These are phyloP conservation scores for Chelidonichthys spinosus DNA, from an alignment of 2,797 vertebrate genomes.

Conservation along the genomic window DNA sequence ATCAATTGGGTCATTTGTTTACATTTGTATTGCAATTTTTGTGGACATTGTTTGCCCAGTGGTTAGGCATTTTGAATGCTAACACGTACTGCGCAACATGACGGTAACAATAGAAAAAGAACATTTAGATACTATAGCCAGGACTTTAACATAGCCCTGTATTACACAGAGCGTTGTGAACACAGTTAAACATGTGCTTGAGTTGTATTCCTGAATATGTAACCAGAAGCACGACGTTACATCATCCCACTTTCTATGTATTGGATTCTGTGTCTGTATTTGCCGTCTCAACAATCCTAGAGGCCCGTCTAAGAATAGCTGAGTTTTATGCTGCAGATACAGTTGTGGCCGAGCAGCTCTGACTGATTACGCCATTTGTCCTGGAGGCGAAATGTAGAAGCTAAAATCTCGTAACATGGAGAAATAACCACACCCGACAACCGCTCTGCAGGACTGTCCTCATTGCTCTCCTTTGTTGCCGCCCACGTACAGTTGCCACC, in stretches of 20 bases:
- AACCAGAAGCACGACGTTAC: background rate
- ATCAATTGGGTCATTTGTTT: background rate
- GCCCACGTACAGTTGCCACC: background rate
- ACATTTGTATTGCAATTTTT: background rate
- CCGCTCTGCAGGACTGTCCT: constrained; percentile 25
- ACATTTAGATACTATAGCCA: background rate
- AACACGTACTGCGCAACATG: background rate
- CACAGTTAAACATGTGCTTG: background rate
- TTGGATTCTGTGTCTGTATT: constrained; percentile 44
- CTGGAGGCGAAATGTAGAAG: constrained; percentile 34
- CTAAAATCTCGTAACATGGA: constrained; percentile 34
- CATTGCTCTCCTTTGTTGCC: background rate
- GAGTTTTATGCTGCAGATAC: constrained; percentile 53
- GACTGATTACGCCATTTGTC: constrained; percentile 62
- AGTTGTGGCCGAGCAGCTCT: constrained; percentile 57
- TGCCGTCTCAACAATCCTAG: constrained; percentile 41
- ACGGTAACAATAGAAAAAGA: constrained; percentile 6
- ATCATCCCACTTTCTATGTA: constrained; percentile 25
- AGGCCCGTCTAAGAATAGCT: constrained; percentile 63
- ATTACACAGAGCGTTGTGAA: background rate
- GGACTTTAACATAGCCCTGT: background rate
- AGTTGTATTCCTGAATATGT: constrained; percentile 11
- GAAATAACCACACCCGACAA: constrained; percentile 34
- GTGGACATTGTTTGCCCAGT: background rate
- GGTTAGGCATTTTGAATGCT: background rate